These are phyloP conservation scores for Aphrophora alni DNA, from an alignment of 2,888 invertebrate species.

Conservation along the genomic window DNA sequence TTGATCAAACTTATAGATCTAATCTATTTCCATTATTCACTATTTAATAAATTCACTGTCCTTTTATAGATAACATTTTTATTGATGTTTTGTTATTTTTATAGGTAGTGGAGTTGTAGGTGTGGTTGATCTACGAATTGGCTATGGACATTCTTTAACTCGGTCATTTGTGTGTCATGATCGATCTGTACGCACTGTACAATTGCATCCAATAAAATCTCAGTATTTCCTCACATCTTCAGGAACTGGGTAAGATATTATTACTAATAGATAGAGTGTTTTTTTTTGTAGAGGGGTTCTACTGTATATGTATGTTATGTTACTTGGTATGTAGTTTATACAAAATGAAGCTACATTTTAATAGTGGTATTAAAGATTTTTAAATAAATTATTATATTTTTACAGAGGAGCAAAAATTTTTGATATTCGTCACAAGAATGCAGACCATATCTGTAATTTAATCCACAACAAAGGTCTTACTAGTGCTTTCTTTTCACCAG, in stretches of 20 bases:
- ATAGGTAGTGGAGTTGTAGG: conserved; percentile 54
- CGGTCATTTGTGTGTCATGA: conserved; percentile 48
- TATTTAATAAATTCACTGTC: too few relatives aligned
- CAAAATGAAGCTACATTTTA: too few relatives aligned
- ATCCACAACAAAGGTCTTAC: conserved; percentile 49
- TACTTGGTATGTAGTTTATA: too few relatives aligned
- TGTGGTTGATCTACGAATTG: conserved; percentile 54
- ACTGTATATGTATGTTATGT: not conserved
- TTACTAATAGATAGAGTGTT: too few relatives aligned
- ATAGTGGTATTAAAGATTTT: conserved; percentile 11
- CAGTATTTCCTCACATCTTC: conserved; percentile 57
- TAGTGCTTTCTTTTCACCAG: conserved; percentile 58
- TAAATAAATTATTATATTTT: conserved; percentile 19
- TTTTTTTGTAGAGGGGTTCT: not conserved
- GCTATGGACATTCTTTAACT: conserved; percentile 29
- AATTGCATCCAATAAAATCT: conserved; percentile 55
- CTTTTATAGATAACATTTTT: too few relatives aligned
- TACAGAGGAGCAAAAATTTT: conserved; percentile 50
- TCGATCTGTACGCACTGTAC: conserved; percentile 54
- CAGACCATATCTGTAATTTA: conserved; percentile 7
- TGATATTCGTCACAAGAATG: conserved; percentile 55
- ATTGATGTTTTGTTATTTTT: conserved; percentile 20
- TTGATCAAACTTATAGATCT: too few relatives aligned
- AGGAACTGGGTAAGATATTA: conserved; percentile 54
- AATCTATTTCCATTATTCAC: too few relatives aligned